Evolutionary conservation across 2,113 vertebrate genomes (phyloP).

Genomic region (Vulpes vulpes): DNA sequence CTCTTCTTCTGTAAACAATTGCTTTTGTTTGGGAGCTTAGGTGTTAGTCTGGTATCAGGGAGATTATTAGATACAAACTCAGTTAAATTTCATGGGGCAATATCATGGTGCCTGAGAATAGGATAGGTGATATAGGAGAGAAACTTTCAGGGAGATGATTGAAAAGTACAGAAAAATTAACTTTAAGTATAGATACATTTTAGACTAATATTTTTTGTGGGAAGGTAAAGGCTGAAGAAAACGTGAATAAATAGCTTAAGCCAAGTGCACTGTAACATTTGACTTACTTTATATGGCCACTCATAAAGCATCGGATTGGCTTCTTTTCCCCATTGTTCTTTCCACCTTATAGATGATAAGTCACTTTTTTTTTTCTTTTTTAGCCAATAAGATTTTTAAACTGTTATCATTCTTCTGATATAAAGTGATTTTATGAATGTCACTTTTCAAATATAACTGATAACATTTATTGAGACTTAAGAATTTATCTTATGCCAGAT

Average conservation of each 20-base stretch:
- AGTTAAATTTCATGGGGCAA: neutral
- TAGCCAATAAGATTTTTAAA: neutral
- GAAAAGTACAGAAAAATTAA: neutral
- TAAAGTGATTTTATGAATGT: neutral
- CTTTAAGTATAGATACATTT: neutral
- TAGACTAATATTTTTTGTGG: neutral
- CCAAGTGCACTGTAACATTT: neutral
- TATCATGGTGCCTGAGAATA: neutral
- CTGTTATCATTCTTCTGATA: neutral
- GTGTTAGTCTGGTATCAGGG: neutral
- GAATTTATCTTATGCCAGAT: neutral
- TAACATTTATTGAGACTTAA: neutral
- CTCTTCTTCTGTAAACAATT: neutral
- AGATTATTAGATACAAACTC: neutral
- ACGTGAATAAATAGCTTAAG: neutral
- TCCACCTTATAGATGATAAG: neutral
- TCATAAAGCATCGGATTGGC: neutral
- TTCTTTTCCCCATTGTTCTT: neutral
- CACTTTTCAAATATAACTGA: neutral
- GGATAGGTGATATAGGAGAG: neutral
- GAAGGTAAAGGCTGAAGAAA: neutral
- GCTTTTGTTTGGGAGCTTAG: neutral
- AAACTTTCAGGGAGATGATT: neutral
- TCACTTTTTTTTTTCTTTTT: neutral
- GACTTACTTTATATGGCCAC: neutral